These are phyloP conservation scores for Drosophila pegasa DNA, from an alignment of 2,888 invertebrate species.

Conservation along the genomic window DNA sequence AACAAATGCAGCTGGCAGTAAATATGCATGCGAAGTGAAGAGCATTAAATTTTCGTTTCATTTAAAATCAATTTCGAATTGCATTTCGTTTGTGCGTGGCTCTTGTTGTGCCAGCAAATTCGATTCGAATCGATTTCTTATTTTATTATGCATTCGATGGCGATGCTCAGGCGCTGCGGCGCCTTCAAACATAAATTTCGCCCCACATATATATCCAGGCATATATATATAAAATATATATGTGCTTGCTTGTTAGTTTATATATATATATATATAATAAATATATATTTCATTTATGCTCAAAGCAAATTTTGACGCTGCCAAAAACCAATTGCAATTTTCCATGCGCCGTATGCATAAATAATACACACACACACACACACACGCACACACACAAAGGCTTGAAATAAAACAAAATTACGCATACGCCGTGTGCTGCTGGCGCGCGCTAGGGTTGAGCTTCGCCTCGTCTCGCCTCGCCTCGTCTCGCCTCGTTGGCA, in stretches of 20 bases:
- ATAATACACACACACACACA: conserved; percentile 61
- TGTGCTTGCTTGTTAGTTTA: conserved; percentile 8
- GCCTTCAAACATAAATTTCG: conserved; percentile 21
- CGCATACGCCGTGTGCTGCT: conserved; percentile 70
- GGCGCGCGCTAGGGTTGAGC: not conserved
- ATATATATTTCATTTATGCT: conserved; percentile 62
- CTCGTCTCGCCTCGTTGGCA: conserved; percentile 1
- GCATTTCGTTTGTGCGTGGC: conserved; percentile 8
- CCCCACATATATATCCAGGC: not conserved
- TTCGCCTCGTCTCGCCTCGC: too few species aligned
- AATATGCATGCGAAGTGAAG: not conserved
- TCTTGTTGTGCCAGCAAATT: conserved; percentile 36
- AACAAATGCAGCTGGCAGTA: not conserved
- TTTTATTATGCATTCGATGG: conserved; percentile 51
- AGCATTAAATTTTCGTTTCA: conserved; percentile 26
- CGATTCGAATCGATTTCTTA: conserved; percentile 46
- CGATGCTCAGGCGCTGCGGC: conserved; percentile 30
- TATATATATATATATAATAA: conserved; percentile 31
- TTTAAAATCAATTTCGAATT: conserved; percentile 22
- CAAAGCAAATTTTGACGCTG: conserved; percentile 69
- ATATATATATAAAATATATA: conserved; percentile 15
- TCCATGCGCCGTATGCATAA: conserved; percentile 76
- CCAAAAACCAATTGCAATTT: conserved; percentile 78
- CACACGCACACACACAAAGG: conserved; percentile 30
- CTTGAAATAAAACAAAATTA: conserved; percentile 74